Conservation (phyloP, 2,888 invertebrate genomes). For the Helleia helle region DNA sequence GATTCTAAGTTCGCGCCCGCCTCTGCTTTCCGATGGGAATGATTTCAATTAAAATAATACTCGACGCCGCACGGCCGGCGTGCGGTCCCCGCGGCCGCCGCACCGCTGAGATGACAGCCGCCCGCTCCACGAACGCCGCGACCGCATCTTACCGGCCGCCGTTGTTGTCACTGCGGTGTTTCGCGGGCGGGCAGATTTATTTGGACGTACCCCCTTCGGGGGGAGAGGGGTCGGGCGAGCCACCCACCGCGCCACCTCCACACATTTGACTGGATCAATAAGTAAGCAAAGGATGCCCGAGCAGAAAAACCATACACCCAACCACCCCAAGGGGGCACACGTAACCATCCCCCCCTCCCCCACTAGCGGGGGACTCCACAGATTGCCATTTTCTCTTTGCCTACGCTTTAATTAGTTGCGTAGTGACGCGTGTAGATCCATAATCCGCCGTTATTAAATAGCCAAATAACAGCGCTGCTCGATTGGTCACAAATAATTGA, state of each 20-base stretch:
- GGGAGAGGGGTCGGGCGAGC: conserved; percentile 58
- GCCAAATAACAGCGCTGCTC: conserved; percentile 26
- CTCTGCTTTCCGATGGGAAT: conserved; percentile 48
- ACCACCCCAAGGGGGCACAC: conserved; percentile 72
- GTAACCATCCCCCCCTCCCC: conserved; percentile 69
- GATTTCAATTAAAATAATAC: conserved; percentile 55
- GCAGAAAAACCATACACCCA: conserved; percentile 75
- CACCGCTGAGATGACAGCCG: conserved; percentile 24
- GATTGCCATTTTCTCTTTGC: conserved; percentile 75
- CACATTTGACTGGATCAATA: conserved; percentile 77
- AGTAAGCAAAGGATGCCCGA: conserved; percentile 76
- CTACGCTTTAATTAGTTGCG: conserved; percentile 75
- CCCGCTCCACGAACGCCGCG: conserved; percentile 37
- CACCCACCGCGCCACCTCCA: conserved; percentile 72
- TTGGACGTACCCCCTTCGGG: conserved; percentile 70
- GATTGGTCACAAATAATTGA: too few species aligned
- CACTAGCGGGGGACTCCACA: conserved; percentile 72
- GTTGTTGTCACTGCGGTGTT: conserved; percentile 74
- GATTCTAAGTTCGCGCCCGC: conserved; percentile 56
- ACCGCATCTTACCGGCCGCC: conserved; percentile 65
- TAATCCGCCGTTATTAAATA: conserved; percentile 64
- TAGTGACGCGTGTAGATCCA: conserved; percentile 70
- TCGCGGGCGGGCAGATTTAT: conserved; percentile 75
- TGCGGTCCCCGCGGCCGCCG: conserved; percentile 14
- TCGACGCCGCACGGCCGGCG: conserved; percentile 20